phyloP scores from a whole-genome alignment of 2,888 invertebrate genomes.

The Tachina lurida region DNA sequence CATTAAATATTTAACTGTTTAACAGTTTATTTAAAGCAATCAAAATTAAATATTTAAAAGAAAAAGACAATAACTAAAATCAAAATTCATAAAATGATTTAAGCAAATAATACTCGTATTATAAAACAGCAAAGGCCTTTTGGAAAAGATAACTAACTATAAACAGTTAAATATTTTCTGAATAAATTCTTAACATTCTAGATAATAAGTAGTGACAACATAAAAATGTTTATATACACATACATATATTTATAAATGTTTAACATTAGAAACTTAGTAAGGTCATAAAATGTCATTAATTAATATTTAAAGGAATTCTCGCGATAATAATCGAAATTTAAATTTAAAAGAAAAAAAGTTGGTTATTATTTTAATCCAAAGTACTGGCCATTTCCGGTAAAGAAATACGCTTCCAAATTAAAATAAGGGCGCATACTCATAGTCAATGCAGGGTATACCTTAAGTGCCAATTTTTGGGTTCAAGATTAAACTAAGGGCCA shows the following conservation, averaged over 20 bases:
- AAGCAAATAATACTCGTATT: background rate
- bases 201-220: background rate
- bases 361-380: too few relatives aligned
- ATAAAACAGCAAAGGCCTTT: background rate
- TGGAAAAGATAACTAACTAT: background rate
- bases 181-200: conserved; percentile 25
- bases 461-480: too few relatives aligned
- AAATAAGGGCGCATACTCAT: too few relatives aligned
- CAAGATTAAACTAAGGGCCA: too few relatives aligned
- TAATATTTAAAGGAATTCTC: too few relatives aligned
- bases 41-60: background rate
- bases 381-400: too few relatives aligned
- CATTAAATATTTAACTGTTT: conserved; percentile 39
- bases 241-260: conserved; percentile 6
- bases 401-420: too few relatives aligned
- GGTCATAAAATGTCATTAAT: background rate
- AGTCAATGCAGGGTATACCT: too few relatives aligned
- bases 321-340: too few relatives aligned
- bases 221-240: background rate
- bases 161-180: conserved; percentile 33
- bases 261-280: background rate
- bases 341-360: too few relatives aligned
- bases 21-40: background rate
- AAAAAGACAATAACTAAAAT: conserved; percentile 32
- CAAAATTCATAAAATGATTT: background rate